phyloP scores from a whole-genome alignment of 92 coral and sea anemone genomes.

The Palythoa caribaeorum region DNA sequence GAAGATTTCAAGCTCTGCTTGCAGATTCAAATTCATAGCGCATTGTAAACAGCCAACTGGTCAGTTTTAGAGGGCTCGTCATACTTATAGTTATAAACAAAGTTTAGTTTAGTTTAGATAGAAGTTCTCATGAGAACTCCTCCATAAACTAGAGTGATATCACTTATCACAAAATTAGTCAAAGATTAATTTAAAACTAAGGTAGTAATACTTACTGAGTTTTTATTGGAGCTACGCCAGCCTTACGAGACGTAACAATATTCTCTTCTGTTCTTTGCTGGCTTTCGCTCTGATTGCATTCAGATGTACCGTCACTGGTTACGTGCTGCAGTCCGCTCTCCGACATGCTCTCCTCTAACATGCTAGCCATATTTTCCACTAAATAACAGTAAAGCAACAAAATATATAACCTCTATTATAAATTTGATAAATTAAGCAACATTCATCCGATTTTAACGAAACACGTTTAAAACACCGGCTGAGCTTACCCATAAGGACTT shows the following conservation, averaged over 20 bases:
- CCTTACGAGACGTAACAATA: background rate
- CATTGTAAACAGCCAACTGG: too few species aligned
- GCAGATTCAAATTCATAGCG: too few species aligned
- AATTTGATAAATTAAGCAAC: background rate
- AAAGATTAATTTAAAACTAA: background rate
- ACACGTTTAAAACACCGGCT: too few species aligned
- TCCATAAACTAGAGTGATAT: too few species aligned
- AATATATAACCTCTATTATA: background rate
- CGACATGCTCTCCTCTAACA: background rate
- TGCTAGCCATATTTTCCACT: background rate
- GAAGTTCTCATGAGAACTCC: too few species aligned
- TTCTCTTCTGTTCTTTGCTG: background rate
- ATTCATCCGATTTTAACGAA: background rate
- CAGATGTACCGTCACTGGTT: background rate
- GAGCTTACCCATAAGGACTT: background rate
- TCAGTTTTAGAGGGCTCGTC: too few species aligned
- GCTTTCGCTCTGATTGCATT: background rate
- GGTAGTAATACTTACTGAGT: slow-evolving; percentile 57
- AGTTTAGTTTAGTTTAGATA: too few species aligned
- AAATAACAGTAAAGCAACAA: background rate
- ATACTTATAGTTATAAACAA: too few species aligned
- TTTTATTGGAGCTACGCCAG: slow-evolving; percentile 79
- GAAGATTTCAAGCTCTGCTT: too few species aligned
- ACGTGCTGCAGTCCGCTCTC: slow-evolving; percentile 5
- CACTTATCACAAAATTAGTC: background rate